Percentiles rank a stretch among this genome's conserved stretches.
phyloP scores from a whole-genome alignment of 2,797 vertebrate species.

The Peromyscus attwateri region DNA sequence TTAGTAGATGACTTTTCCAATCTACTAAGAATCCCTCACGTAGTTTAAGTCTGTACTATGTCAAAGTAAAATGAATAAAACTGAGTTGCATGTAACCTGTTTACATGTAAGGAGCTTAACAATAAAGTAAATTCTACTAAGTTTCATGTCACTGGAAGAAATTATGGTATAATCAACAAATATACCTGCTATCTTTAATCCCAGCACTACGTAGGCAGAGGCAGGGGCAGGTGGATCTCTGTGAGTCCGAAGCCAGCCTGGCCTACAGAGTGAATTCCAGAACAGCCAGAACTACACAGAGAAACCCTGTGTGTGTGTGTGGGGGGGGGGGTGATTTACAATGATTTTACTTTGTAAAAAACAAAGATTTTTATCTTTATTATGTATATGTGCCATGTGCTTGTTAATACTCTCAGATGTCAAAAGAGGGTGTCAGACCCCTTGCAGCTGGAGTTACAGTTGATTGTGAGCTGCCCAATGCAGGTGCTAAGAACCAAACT shows the following conservation, averaged over 20 bases:
- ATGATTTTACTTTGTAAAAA: conserved; percentile 28
- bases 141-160: conserved; percentile 49
- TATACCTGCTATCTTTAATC: neutral
- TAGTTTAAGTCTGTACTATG: neutral
- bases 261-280: neutral
- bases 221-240: neutral
- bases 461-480: neutral
- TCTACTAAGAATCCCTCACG: conserved; percentile 9
- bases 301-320: neutral
- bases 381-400: neutral
- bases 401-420: neutral
- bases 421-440: neutral
- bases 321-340: neutral
- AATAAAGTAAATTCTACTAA: conserved; percentile 48
- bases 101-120: conserved; percentile 13
- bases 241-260: neutral
- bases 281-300: neutral
- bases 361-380: neutral
- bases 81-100: conserved; percentile 25
- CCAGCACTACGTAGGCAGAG: neutral
- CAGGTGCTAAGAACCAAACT: neutral
- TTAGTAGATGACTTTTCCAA: conserved; percentile 50
- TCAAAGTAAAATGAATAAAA: conserved; percentile 48
- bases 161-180: neutral
- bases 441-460: neutral